These are phyloP conservation scores for Parapsyche elsis DNA, from an alignment of 1,140 invertebrate genomes.

Conservation along the genomic window DNA sequence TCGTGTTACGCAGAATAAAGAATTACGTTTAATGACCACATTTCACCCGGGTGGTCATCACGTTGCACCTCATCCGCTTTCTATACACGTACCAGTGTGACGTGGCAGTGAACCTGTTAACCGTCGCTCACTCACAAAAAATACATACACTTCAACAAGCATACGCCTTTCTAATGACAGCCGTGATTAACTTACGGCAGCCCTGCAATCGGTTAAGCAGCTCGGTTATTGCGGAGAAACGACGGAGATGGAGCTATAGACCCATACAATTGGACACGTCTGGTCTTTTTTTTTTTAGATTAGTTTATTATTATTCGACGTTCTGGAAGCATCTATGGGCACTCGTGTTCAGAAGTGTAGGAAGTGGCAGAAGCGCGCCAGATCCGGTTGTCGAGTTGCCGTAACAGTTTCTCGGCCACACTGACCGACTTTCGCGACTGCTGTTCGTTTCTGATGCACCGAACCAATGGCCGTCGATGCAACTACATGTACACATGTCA, in stretches of 20 bases:
- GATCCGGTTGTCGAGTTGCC: constrained; percentile 50
- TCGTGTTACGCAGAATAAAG: constrained; percentile 26
- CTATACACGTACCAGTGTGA: neutral
- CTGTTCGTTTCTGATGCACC: neutral
- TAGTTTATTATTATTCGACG: neutral
- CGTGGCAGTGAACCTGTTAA: no score
- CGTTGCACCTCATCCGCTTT: neutral
- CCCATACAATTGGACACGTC: neutral
- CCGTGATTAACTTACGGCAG: no score
- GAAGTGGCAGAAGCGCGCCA: constrained; percentile 19
- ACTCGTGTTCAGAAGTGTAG: neutral
- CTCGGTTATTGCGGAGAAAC: no score
- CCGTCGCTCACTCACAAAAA: neutral
- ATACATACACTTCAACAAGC: neutral
- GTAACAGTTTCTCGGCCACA: constrained; percentile 54
- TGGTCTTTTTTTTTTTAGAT: neutral
- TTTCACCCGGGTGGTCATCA: constrained; percentile 11
- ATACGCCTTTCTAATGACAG: neutral
- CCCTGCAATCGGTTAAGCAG: no score
- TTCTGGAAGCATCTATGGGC: neutral
- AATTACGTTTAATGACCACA: constrained; percentile 14
- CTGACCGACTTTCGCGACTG: constrained; percentile 52
- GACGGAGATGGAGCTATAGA: no score
- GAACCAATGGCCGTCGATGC: no score
- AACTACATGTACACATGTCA: neutral